Conservation (phyloP, 2,888 invertebrate species). For the Flabesymbios commensalis region DNA sequence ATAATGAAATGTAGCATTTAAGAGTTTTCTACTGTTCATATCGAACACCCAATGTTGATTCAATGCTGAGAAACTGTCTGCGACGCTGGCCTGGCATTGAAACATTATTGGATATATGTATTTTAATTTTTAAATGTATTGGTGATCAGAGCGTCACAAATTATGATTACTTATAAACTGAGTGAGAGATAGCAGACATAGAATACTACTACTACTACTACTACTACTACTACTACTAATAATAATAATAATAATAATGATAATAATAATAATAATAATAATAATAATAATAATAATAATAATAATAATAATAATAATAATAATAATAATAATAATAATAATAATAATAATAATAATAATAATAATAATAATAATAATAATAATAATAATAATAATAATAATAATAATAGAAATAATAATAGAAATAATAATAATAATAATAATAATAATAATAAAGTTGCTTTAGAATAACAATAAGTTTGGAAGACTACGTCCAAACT, state of each 20-base stretch:
- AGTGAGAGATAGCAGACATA: background rate
- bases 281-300: background rate
- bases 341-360: background rate
- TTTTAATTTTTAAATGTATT: no score
- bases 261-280: background rate
- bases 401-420: background rate
- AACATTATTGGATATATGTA: no score
- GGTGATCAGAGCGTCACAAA: no score
- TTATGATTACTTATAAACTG: no score
- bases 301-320: background rate
- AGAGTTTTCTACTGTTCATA: no score
- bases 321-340: background rate
- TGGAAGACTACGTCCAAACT: background rate
- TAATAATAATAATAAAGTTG: background rate
- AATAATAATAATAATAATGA: background rate
- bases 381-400: background rate
- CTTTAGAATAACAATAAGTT: background rate
- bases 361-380: background rate
- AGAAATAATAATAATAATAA: background rate
- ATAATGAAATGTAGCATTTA: no score
- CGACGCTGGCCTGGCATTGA: no score
- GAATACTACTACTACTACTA: background rate
- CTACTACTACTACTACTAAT: background rate
- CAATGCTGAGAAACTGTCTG: no score
- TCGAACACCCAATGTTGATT: no score